Percentiles rank a stretch among this genome's conserved stretches.
Conservation (phyloP, 2,888 invertebrate genomes). For the Ganaspis brasiliensis region DNA sequence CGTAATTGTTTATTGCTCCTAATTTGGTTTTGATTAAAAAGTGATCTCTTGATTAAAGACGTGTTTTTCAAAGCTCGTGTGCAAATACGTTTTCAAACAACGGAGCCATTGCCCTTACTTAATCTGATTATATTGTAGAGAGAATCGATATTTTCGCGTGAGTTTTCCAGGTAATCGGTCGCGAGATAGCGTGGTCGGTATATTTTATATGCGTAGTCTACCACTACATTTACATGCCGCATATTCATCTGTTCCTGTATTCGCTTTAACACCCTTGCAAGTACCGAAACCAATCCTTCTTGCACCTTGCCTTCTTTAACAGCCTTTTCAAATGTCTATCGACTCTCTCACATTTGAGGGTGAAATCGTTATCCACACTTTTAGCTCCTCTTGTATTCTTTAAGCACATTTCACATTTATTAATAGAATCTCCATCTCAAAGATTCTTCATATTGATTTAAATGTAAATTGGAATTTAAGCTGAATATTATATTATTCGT, state of each 20-base stretch:
- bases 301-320: slow-evolving; percentile 18
- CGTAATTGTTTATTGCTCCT: too few species aligned
- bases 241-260: slow-evolving; percentile 51
- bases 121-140: slow-evolving; percentile 70
- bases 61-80: neutral
- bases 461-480: too few species aligned
- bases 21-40: neutral
- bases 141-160: slow-evolving; percentile 77
- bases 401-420: neutral
- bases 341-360: neutral
- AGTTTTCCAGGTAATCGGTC: slow-evolving; percentile 77
- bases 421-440: neutral
- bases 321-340: slow-evolving; percentile 14
- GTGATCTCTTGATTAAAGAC: neutral
- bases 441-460: too few species aligned
- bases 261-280: slow-evolving; percentile 59
- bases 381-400: neutral
- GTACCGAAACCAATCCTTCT: slow-evolving; percentile 33
- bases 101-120: slow-evolving; percentile 66
- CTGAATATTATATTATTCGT: too few species aligned
- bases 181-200: slow-evolving; percentile 74
- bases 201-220: slow-evolving; percentile 73
- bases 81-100: slow-evolving; percentile 22
- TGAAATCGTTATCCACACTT: slow-evolving; percentile 3
- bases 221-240: slow-evolving; percentile 69